Evolutionary conservation across 2,888 invertebrate genomes (phyloP).

Genomic region (Drosophila peninsularis): DNA sequence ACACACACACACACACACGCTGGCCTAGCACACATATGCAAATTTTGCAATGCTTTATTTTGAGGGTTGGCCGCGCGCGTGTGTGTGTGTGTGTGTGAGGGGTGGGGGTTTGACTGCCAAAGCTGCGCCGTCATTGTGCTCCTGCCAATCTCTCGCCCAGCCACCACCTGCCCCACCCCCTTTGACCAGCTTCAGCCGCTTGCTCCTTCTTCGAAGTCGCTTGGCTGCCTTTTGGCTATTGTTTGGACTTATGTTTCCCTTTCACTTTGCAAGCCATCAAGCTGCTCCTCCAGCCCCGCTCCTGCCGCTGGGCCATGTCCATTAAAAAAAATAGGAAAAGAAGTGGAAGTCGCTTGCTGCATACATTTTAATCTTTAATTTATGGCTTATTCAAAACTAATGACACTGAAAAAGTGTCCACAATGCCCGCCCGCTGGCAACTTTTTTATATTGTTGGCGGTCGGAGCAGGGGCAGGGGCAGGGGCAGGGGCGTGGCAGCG

Average conservation of each 20-base stretch:
- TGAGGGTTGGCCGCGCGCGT: conserved; percentile 60
- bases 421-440: conserved; percentile 12
- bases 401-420: conserved; percentile 76
- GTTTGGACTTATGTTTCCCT: conserved; percentile 74
- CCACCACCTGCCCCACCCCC: not conserved
- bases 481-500: conserved; percentile 11
- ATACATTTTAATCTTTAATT: conserved; percentile 78
- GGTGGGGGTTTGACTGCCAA: conserved; percentile 16
- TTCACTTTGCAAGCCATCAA: conserved; percentile 57
- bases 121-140: conserved; percentile 62
- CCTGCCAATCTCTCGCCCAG: not conserved
- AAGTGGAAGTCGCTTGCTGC: conserved; percentile 45
- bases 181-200: not conserved
- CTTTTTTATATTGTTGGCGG: conserved; percentile 9
- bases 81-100: conserved; percentile 12
- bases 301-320: conserved; percentile 33
- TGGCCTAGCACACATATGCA: conserved; percentile 62
- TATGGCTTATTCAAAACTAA: conserved; percentile 80
- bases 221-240: conserved; percentile 70
- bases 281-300: conserved; percentile 2
- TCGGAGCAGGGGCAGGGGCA: not conserved
- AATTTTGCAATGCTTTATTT: conserved; percentile 71
- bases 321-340: conserved; percentile 30
- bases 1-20: conserved; percentile 26
- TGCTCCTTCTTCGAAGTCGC: conserved; percentile 42